These are phyloP conservation scores for Gandaritis pyraliata DNA, from an alignment of 2,888 invertebrate genomes.

Conservation along the genomic window DNA sequence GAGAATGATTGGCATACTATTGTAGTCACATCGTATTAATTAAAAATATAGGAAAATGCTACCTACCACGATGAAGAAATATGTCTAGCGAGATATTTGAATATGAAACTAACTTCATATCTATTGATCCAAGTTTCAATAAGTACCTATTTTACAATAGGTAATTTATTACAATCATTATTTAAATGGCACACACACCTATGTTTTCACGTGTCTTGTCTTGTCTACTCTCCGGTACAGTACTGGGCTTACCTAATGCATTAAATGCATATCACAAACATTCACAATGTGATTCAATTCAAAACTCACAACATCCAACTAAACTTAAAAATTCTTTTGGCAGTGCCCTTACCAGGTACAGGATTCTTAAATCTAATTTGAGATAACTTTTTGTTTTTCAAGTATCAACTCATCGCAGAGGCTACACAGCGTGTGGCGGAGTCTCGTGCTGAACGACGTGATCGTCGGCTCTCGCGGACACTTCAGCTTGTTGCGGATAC, in stretches of 20 bases:
- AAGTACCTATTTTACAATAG: too few relatives aligned
- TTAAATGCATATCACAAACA: slow-evolving; percentile 20
- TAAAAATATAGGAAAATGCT: too few relatives aligned
- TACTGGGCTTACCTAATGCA: slow-evolving; percentile 3
- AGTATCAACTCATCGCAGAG: slow-evolving; percentile 37
- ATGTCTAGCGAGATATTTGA: too few relatives aligned
- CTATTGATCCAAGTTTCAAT: too few relatives aligned
- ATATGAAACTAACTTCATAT: too few relatives aligned
- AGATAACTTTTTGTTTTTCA: slow-evolving; percentile 15
- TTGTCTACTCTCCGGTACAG: background rate
- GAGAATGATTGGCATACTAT: too few relatives aligned
- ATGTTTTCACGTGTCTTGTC: too few relatives aligned
- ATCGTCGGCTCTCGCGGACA: slow-evolving; percentile 56
- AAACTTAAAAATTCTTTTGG: slow-evolving; percentile 9
- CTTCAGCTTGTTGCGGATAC: slow-evolving; percentile 54
- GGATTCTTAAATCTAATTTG: slow-evolving; percentile 4
- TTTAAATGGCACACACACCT: too few relatives aligned
- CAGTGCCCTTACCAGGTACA: slow-evolving; percentile 20
- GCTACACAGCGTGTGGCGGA: slow-evolving; percentile 41
- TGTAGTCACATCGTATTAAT: too few relatives aligned
- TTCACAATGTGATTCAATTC: slow-evolving; percentile 11
- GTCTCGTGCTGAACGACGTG: slow-evolving; percentile 49
- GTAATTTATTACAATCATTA: too few relatives aligned
- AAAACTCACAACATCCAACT: slow-evolving; percentile 6
- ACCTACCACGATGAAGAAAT: too few relatives aligned